Percentiles rank a stretch among this genome's conserved stretches.
phyloP scores from a whole-genome alignment of 2,113 vertebrate genomes.

The Sminthopsis crassicaudata region DNA sequence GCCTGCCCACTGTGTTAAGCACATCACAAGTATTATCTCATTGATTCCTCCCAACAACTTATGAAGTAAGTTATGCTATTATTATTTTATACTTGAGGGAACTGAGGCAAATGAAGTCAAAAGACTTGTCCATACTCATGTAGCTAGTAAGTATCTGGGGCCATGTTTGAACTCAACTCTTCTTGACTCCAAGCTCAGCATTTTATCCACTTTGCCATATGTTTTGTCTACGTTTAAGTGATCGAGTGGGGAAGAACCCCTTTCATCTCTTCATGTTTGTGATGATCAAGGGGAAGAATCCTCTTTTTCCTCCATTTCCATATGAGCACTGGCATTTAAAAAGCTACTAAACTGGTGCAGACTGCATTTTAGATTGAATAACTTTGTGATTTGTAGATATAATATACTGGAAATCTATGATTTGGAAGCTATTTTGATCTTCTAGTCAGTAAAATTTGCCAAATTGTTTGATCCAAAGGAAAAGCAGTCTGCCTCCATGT shows the following conservation, averaged over 20 bases:
- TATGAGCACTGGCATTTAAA: background rate
- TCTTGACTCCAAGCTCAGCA: background rate
- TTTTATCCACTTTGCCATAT: background rate
- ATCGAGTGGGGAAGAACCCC: background rate
- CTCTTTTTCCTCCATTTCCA: background rate
- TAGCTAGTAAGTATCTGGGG: background rate
- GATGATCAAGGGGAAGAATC: background rate
- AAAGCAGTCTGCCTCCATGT: background rate
- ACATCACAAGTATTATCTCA: background rate
- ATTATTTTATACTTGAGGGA: background rate
- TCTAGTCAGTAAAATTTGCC: background rate
- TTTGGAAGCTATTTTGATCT: background rate
- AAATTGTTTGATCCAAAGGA: background rate
- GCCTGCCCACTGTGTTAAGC: background rate
- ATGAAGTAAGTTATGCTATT: background rate
- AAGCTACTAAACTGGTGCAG: background rate
- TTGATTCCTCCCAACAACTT: background rate
- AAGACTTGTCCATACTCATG: background rate
- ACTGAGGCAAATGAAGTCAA: background rate
- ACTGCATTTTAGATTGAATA: background rate
- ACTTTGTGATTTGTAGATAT: background rate
- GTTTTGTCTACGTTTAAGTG: background rate
- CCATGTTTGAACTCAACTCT: background rate
- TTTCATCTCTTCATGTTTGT: background rate
- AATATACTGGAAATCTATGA: background rate